These are phyloP conservation scores for Ips typographus DNA, from an alignment of 1,140 invertebrate species.

Conservation along the genomic window DNA sequence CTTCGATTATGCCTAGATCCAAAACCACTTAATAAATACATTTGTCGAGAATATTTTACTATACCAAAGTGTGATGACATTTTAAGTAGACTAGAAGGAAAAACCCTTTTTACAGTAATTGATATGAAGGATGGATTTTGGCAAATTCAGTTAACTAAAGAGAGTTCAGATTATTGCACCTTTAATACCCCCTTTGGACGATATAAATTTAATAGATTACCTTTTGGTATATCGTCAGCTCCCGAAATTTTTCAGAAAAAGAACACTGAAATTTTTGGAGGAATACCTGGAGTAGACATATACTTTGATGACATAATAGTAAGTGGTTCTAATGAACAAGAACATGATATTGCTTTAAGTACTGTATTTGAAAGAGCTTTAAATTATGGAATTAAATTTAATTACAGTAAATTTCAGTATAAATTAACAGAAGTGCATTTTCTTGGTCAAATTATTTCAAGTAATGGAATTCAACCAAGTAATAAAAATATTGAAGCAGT, in stretches of 20 bases:
- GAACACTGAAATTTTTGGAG: constrained; percentile 2
- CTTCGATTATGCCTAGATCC: constrained; percentile 9
- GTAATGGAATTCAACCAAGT: no score
- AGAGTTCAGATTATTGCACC: no score
- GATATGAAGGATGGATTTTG: constrained; percentile 10
- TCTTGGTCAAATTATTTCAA: no score
- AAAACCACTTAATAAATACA: constrained; percentile 6
- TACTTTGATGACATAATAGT: no score
- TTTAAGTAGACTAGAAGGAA: not conserved
- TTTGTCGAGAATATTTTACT: not conserved
- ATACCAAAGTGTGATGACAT: constrained; percentile 1
- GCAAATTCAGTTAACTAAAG: not conserved
- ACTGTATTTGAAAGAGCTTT: not conserved
- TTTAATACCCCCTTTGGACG: no score
- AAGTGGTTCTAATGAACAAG: not conserved
- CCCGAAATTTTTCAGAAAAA: not conserved
- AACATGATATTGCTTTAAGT: not conserved
- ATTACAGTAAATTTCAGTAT: not conserved
- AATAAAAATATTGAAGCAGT: no score
- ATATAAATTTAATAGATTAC: no score
- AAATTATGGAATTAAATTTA: not conserved
- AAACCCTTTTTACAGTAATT: not conserved
- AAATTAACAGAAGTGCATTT: no score
- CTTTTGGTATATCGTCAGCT: no score
- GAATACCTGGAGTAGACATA: no score